Conservation (phyloP, 1,140 invertebrate genomes). For the Drosophila azteca region DNA sequence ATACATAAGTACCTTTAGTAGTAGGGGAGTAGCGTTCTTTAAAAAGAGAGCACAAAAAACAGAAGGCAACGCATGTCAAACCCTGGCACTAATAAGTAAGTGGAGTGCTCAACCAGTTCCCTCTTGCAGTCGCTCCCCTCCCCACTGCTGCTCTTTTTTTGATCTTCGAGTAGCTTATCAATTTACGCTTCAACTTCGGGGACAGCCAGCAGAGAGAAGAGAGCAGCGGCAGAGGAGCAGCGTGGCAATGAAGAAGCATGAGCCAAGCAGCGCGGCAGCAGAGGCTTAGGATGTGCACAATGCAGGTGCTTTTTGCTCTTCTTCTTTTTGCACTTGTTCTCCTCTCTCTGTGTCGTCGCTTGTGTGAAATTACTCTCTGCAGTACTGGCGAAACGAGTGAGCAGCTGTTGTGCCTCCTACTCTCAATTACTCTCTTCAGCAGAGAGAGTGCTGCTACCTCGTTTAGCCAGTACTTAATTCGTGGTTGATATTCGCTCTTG, state of each 20-base stretch:
- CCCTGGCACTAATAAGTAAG: conserved; percentile 66
- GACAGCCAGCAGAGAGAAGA: conserved; percentile 26
- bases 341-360: conserved; percentile 4
- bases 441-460: too few species aligned
- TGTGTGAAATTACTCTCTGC: not conserved
- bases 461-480: not conserved
- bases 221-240: conserved; percentile 16
- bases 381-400: too few species aligned
- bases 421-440: too few species aligned
- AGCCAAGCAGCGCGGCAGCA: not conserved
- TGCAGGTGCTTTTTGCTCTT: conserved; percentile 34
- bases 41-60: conserved; percentile 23
- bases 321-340: conserved; percentile 1
- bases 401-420: too few species aligned
- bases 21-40: too few species aligned
- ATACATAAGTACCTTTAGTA: too few species aligned
- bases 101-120: conserved; percentile 54
- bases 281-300: conserved; percentile 5
- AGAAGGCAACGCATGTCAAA: conserved; percentile 64
- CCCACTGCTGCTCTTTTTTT: not conserved
- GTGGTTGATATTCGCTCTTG: conserved; percentile 9
- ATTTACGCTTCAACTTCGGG: conserved; percentile 66
- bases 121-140: not conserved
- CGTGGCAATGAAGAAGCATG: conserved; percentile 10
- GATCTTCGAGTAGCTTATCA: conserved; percentile 65